These are phyloP conservation scores for Semicossyphus pulcher DNA, from an alignment of 2,113 vertebrate species.

Conservation along the genomic window DNA sequence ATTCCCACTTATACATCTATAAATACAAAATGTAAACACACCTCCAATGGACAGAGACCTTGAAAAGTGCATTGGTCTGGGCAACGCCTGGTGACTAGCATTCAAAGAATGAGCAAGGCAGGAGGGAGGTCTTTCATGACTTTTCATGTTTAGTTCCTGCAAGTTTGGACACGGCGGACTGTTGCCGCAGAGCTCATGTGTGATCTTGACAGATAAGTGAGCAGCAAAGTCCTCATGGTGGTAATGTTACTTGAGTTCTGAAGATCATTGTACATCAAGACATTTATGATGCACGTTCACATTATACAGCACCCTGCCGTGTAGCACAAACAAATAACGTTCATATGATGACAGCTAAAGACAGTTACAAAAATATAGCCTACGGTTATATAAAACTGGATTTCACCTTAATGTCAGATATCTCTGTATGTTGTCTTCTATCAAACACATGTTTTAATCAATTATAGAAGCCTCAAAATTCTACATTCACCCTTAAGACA, in stretches of 20 bases:
- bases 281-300: neutral
- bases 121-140: constrained; percentile 12
- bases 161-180: constrained; percentile 61
- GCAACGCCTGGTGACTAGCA: constrained; percentile 64
- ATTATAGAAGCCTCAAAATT: neutral
- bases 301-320: too few species aligned
- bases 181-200: neutral
- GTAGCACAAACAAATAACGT: neutral
- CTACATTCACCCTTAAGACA: neutral
- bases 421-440: neutral
- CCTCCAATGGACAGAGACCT: neutral
- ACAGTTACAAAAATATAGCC: neutral
- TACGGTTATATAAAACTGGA: too few species aligned
- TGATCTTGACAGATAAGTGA: neutral
- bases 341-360: neutral
- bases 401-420: neutral
- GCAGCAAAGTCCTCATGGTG: neutral
- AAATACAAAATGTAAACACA: neutral
- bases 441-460: neutral
- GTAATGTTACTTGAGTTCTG: neutral
- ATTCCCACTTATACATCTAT: neutral
- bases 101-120: constrained; percentile 61
- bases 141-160: constrained; percentile 29
- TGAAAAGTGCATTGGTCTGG: neutral
- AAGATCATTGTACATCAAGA: neutral